phyloP scores from a whole-genome alignment of 2,113 vertebrate species.

The Bambusicola thoracicus region DNA sequence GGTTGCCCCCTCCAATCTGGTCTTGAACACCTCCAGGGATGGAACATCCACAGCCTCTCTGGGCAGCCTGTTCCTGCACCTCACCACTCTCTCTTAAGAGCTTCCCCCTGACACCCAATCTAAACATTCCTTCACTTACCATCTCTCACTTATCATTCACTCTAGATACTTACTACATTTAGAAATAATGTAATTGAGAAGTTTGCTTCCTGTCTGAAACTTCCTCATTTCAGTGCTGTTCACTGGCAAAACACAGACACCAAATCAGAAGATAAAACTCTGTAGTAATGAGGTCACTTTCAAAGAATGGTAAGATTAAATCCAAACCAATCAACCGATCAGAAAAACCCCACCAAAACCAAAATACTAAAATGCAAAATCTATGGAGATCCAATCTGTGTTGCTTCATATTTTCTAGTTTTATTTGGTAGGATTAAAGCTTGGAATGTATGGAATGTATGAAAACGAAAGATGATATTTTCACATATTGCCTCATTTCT shows the following conservation, averaged over 20 bases:
- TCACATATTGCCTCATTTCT: neutral
- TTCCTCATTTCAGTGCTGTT: neutral
- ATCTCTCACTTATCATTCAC: neutral
- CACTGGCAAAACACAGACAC: neutral
- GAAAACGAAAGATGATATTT: neutral
- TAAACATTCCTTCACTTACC: too few relatives aligned
- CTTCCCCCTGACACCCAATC: too few relatives aligned
- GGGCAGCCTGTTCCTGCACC: too few relatives aligned
- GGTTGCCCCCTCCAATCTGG: too few relatives aligned
- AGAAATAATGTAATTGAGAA: neutral
- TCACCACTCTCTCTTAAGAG: too few relatives aligned
- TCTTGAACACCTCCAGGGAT: too few relatives aligned
- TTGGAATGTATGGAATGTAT: neutral
- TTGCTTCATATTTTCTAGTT: neutral
- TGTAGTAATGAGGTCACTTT: neutral
- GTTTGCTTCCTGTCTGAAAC: neutral
- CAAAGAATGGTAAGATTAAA: neutral
- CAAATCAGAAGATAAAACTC: neutral
- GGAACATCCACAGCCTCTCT: too few relatives aligned
- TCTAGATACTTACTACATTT: neutral
- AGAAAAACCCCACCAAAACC: neutral
- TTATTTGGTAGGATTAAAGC: neutral
- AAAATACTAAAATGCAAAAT: neutral
- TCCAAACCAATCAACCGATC: neutral
- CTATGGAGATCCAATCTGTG: accelerated